These are phyloP conservation scores for Gortyna flavago DNA, from an alignment of 2,888 invertebrate species.

Conservation along the genomic window DNA sequence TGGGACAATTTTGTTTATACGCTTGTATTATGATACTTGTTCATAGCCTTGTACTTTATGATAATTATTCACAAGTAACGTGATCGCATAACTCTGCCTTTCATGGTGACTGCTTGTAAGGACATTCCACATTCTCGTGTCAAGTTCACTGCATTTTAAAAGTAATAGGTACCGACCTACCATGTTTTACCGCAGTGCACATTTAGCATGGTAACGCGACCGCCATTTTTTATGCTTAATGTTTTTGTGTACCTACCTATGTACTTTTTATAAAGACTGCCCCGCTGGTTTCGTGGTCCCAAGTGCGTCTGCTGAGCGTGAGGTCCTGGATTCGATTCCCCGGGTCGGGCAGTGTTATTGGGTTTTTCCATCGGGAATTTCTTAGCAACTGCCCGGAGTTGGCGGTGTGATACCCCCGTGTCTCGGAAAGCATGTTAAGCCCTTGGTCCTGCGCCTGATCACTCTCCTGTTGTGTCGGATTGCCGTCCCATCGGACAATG, in stretches of 20 bases:
- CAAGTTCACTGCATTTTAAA: constrained; percentile 12
- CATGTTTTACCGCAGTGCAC: constrained; percentile 7
- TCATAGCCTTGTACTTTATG: not conserved
- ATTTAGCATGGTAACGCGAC: not conserved
- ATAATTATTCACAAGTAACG: not conserved
- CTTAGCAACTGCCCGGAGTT: no score
- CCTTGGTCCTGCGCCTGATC: no score
- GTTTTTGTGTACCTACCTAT: not conserved
- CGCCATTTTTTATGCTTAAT: not conserved
- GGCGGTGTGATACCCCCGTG: no score
- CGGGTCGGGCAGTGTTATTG: no score
- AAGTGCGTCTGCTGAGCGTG: no score
- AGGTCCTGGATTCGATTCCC: no score
- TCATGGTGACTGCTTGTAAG: not conserved
- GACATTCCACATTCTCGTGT: constrained; percentile 4
- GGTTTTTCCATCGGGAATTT: no score
- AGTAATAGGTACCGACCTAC: not conserved
- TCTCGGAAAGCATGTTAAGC: no score
- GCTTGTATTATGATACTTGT: not conserved
- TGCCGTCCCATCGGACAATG: no score
- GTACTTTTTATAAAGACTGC: not conserved
- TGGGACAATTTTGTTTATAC: no score
- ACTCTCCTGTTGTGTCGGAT: no score
- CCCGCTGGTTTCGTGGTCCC: no score
- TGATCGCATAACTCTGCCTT: not conserved